These are phyloP conservation scores for Halichoerus grypus DNA, from an alignment of 2,113 vertebrate species.

Conservation along the genomic window DNA sequence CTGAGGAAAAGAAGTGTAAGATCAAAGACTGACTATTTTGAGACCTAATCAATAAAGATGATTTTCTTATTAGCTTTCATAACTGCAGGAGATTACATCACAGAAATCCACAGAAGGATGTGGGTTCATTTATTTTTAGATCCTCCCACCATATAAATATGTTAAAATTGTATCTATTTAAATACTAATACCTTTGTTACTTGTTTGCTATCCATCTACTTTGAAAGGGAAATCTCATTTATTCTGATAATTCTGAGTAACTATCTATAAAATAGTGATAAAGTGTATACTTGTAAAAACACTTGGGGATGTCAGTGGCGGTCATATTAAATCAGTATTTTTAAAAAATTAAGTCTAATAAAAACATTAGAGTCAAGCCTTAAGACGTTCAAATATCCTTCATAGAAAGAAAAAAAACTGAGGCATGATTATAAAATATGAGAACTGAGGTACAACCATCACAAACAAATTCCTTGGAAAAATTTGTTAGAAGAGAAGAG, in stretches of 20 bases:
- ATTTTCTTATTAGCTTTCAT: constrained; percentile 63
- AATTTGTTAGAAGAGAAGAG: constrained; percentile 54
- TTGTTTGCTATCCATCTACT: constrained; percentile 55
- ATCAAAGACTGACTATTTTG: constrained; percentile 76
- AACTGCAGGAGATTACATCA: constrained; percentile 25
- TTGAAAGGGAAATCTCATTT: constrained; percentile 69
- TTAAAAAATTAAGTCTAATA: neutral
- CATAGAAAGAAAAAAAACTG: neutral
- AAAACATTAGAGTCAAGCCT: constrained; percentile 44
- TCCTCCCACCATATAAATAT: constrained; percentile 36
- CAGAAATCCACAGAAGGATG: constrained; percentile 67
- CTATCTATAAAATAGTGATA: constrained; percentile 43
- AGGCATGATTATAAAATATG: neutral
- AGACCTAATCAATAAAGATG: constrained; percentile 76
- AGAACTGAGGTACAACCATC: constrained; percentile 45
- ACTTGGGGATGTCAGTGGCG: neutral
- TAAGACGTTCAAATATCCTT: neutral
- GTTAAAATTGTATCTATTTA: constrained; percentile 70
- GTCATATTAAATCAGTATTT: constrained; percentile 57
- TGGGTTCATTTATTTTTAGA: constrained; percentile 65
- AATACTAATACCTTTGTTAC: constrained; percentile 57
- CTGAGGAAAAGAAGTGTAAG: constrained; percentile 29
- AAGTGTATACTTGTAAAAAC: constrained; percentile 45
- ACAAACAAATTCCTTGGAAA: constrained; percentile 27
- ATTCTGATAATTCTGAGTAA: constrained; percentile 63